Conservation (phyloP, 2,113 vertebrate genomes). For the Gallinago media region DNA sequence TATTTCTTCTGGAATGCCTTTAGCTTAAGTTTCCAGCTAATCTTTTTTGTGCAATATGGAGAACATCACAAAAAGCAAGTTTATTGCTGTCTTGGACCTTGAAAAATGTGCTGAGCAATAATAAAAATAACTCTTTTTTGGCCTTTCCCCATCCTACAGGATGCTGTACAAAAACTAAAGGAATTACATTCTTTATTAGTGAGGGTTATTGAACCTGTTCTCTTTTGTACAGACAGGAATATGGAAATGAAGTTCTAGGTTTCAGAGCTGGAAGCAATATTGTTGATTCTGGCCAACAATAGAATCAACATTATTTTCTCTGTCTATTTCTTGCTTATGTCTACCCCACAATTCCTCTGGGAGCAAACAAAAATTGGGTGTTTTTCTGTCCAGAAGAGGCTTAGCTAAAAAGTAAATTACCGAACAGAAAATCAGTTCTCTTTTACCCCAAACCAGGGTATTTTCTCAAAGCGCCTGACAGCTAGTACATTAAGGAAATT, state of each 20-base stretch:
- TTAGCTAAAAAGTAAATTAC: neutral
- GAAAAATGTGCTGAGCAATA: neutral
- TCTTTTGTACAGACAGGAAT: neutral
- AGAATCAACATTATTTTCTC: neutral
- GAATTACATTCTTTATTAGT: neutral
- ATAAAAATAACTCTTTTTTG: neutral
- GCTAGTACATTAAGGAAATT: neutral
- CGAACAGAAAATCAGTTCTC: neutral
- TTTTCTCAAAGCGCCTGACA: neutral
- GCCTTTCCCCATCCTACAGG: neutral
- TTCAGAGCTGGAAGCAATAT: neutral
- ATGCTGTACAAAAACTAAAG: neutral
- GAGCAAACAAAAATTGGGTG: neutral
- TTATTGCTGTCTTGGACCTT: neutral
- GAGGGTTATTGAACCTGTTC: neutral
- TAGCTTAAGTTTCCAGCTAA: neutral
- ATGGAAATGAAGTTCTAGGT: neutral
- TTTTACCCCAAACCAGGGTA: neutral
- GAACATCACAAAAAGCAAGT: neutral
- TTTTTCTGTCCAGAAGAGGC: neutral
- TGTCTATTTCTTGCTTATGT: neutral
- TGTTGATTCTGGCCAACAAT: neutral
- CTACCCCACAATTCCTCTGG: neutral
- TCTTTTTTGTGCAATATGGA: neutral
- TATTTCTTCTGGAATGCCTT: neutral